Conservation (phyloP, 2,113 vertebrate species). For the Poeciliopsis retropinna region DNA sequence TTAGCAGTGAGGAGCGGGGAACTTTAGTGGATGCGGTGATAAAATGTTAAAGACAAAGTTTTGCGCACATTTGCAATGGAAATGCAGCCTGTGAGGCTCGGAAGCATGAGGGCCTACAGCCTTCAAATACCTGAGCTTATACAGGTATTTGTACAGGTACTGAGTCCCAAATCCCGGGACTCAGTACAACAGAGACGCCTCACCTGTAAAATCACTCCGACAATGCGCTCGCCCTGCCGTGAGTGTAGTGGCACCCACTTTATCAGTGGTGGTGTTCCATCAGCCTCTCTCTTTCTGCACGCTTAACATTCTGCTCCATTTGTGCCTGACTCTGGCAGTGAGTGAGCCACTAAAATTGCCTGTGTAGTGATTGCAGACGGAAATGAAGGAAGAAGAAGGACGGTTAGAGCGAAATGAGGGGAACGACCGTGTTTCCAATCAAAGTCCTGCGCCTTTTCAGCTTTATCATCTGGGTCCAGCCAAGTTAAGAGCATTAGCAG, state of each 20-base stretch:
- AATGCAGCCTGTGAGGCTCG: conserved; percentile 16
- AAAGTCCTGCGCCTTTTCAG: background rate
- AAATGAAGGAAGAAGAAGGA: conserved; percentile 1
- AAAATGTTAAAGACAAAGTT: no score
- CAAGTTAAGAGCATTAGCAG: conserved; percentile 29
- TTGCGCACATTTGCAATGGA: no score
- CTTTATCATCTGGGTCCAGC: conserved; percentile 12
- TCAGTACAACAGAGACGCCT: conserved; percentile 2
- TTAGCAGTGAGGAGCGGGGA: no score
- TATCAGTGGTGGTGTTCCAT: conserved; percentile 4
- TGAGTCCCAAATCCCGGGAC: conserved; percentile 16
- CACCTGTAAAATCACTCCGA: conserved; percentile 33
- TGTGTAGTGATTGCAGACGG: background rate
- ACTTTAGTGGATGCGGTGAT: no score
- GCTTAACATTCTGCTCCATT: conserved; percentile 27
- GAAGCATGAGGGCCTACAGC: conserved; percentile 16
- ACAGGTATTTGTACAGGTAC: no score
- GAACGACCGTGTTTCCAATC: conserved; percentile 1
- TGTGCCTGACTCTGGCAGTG: conserved; percentile 9
- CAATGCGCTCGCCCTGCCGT: conserved; percentile 16
- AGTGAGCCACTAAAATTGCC: background rate
- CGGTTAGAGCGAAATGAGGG: background rate
- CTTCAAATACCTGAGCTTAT: conserved; percentile 9
- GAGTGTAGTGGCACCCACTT: conserved; percentile 24
- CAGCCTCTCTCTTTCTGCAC: conserved; percentile 11